These are phyloP conservation scores for Echinarachnius parma DNA, from an alignment of 53 echinoderm and acorn worm species.

Conservation along the genomic window DNA sequence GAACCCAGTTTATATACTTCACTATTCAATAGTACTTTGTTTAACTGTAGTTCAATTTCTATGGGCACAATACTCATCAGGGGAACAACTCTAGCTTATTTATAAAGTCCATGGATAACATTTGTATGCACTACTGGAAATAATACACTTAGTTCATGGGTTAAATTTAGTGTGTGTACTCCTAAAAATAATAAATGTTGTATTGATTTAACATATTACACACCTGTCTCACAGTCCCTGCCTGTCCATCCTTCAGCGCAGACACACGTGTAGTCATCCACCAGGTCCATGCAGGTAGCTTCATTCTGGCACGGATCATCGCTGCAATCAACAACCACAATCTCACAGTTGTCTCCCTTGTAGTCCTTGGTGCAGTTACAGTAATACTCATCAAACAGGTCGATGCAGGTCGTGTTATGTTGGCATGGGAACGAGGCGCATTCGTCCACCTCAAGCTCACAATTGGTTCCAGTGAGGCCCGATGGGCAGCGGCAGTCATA, in stretches of 20 bases:
- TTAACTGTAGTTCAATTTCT: no score
- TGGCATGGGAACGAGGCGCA: conserved; percentile 27
- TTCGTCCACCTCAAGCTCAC: conserved; percentile 22
- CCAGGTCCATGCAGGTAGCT: conserved; percentile 27
- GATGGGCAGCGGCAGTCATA: conserved; percentile 38
- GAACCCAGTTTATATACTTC: no score
- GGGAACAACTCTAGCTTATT: no score
- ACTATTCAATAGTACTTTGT: no score
- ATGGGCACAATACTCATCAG: no score
- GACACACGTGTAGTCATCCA: conserved; percentile 9
- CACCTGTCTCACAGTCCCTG: conserved; percentile 28
- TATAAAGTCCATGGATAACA: no score
- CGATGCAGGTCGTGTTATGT: conserved; percentile 18
- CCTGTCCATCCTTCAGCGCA: conserved; percentile 32
- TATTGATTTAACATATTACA: no score
- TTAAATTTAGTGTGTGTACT: no score
- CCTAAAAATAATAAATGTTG: no score
- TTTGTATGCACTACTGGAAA: no score
- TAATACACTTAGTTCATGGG: no score
- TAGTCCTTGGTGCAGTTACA: conserved; percentile 44
- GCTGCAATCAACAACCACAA: conserved; percentile 19
- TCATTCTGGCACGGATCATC: conserved; percentile 35
- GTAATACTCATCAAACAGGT: conserved; percentile 27
- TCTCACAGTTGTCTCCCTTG: conserved; percentile 26
- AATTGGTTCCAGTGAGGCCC: conserved; percentile 22